phyloP scores from a whole-genome alignment of 2,113 vertebrate species.

The Syngnathus typhle region DNA sequence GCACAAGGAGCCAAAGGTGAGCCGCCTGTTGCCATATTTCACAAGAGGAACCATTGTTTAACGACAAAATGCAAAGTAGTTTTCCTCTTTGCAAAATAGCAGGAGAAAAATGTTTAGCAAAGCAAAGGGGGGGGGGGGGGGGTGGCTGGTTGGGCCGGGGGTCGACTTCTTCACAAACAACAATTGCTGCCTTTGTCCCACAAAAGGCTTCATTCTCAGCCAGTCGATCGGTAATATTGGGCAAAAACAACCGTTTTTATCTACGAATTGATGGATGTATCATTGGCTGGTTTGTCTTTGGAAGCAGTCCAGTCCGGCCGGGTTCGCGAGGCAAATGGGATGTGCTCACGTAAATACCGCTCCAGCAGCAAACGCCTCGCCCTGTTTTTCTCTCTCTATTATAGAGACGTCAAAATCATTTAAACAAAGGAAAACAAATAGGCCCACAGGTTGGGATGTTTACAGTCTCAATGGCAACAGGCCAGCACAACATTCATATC shows the following conservation, averaged over 20 bases:
- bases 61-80: slow-evolving; percentile 60
- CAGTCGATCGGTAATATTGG: not conserved
- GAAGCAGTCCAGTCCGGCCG: slow-evolving; percentile 33
- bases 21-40: slow-evolving; percentile 65
- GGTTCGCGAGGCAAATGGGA: slow-evolving; percentile 57
- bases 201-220: slow-evolving; percentile 7
- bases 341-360: slow-evolving; percentile 68
- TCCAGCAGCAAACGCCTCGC: slow-evolving; percentile 44
- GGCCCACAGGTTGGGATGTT: slow-evolving; percentile 66
- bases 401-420: slow-evolving; percentile 71
- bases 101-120: slow-evolving; percentile 21
- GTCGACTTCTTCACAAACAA: slow-evolving; percentile 16
- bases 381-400: slow-evolving; percentile 67
- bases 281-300: slow-evolving; percentile 31
- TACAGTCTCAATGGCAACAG: slow-evolving; percentile 65
- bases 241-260: not conserved
- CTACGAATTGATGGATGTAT: slow-evolving; percentile 14
- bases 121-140: not conserved
- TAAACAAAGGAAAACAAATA: slow-evolving; percentile 74
- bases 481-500: slow-evolving; percentile 61
- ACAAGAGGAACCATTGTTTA: slow-evolving; percentile 65
- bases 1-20: slow-evolving; percentile 65
- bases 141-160: too few relatives aligned
- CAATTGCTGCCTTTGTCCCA: not conserved
- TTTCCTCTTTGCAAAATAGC: slow-evolving; percentile 56